phyloP scores from a whole-genome alignment of 2,113 vertebrate genomes.

The Scatophagus argus region DNA sequence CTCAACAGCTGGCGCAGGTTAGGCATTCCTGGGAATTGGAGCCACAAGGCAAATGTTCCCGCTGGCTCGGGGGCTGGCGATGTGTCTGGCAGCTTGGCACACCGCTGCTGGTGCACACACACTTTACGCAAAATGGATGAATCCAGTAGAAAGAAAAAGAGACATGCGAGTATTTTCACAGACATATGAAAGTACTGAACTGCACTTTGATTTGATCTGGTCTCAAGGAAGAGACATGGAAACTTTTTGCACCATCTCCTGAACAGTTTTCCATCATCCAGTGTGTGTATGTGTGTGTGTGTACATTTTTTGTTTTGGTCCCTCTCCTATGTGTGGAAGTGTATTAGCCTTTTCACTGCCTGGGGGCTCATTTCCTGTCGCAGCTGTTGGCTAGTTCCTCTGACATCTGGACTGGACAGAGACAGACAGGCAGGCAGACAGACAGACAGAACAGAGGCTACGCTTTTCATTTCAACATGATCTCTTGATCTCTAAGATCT shows the following conservation, averaged over 20 bases:
- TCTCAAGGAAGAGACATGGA: conserved; percentile 20
- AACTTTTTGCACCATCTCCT: neutral
- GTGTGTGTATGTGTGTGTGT: conserved; percentile 15
- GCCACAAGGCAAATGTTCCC: conserved; percentile 99
- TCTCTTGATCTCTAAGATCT: conserved; percentile 62
- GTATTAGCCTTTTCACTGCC: conserved; percentile 74
- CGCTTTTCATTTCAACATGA: conserved; percentile 61
- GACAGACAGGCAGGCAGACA: conserved; percentile 58
- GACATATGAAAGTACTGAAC: neutral
- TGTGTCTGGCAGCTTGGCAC: conserved; percentile 82
- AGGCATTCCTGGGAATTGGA: conserved; percentile 99
- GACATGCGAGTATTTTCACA: conserved; percentile 38
- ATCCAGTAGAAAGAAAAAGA: conserved; percentile 42
- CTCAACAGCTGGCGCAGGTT: conserved; percentile 99
- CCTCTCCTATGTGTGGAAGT: conserved; percentile 60
- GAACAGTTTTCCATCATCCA: neutral
- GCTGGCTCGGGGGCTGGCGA: conserved; percentile 92
- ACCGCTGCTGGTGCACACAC: conserved; percentile 24
- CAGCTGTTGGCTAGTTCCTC: conserved; percentile 80
- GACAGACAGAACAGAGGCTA: conserved; percentile 45
- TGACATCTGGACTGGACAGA: conserved; percentile 79
- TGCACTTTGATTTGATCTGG: conserved; percentile 3
- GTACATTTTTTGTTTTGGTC: conserved; percentile 53
- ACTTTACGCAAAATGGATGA: conserved; percentile 50
- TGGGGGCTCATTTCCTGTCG: conserved; percentile 76